These are phyloP conservation scores for Pristiophorus japonicus DNA, from an alignment of 2,113 vertebrate species.

Conservation along the genomic window DNA sequence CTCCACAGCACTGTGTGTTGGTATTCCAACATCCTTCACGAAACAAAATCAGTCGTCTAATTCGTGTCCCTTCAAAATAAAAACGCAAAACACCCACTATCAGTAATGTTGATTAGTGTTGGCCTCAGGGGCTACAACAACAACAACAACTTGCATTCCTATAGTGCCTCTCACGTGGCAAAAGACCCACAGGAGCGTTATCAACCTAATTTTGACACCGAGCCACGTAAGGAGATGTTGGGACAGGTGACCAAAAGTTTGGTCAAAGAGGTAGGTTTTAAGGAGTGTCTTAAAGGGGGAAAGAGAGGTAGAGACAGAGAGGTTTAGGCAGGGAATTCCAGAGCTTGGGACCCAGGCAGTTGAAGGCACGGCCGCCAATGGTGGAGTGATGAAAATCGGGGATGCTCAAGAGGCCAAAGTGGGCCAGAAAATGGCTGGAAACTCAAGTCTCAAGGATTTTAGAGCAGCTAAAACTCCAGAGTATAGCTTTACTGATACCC, in stretches of 20 bases:
- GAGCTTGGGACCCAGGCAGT: too few species aligned
- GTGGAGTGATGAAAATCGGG: neutral
- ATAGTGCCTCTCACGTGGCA: neutral
- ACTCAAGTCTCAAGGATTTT: neutral
- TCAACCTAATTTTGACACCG: neutral
- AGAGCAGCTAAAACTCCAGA: neutral
- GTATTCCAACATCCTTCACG: neutral
- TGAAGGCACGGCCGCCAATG: neutral
- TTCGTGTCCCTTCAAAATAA: neutral
- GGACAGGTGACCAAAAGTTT: neutral
- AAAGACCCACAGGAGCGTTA: neutral
- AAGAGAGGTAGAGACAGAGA: neutral
- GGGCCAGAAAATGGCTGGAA: neutral
- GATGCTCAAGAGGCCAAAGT: neutral
- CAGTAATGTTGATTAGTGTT: neutral
- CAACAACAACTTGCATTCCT: neutral
- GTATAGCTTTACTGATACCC: neutral
- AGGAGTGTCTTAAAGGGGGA: neutral
- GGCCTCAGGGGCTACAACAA: neutral
- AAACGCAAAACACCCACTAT: neutral
- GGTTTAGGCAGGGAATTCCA: neutral
- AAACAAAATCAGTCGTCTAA: neutral
- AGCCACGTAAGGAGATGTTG: neutral
- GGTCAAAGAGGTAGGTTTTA: neutral
- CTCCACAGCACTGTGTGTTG: neutral